These are phyloP conservation scores for Pseudoips prasinana DNA, from an alignment of 2,888 invertebrate species.

Conservation along the genomic window DNA sequence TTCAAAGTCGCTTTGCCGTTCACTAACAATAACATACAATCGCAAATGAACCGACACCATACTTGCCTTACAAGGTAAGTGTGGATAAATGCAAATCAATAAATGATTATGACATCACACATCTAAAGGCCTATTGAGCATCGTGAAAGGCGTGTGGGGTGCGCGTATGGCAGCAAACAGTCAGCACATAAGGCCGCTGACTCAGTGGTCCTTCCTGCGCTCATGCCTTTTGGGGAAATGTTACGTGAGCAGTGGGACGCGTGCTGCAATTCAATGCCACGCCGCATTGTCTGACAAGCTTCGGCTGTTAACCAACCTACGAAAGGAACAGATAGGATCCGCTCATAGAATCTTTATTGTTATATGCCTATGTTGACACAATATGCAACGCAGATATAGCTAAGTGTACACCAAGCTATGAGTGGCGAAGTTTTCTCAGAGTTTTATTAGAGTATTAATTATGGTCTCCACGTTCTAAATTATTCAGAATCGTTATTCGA, in stretches of 20 bases:
- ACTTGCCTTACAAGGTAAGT: slow-evolving; percentile 43
- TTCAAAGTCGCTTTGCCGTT: neutral
- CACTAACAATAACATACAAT: slow-evolving; percentile 10
- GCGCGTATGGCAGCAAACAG: slow-evolving; percentile 36
- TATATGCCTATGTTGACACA: slow-evolving; percentile 18
- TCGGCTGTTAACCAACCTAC: slow-evolving; percentile 28
- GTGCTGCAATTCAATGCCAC: slow-evolving; percentile 57
- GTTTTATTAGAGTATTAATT: too few relatives aligned
- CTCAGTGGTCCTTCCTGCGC: slow-evolving; percentile 74
- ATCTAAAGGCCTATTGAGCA: slow-evolving; percentile 51
- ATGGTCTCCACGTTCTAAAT: too few relatives aligned
- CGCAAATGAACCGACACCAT: slow-evolving; percentile 28
- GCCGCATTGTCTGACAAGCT: slow-evolving; percentile 47
- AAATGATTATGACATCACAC: slow-evolving; percentile 56
- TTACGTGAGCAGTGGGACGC: slow-evolving; percentile 70
- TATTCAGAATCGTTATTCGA: too few relatives aligned
- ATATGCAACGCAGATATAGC: too few relatives aligned
- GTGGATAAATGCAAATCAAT: slow-evolving; percentile 57
- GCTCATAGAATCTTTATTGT: slow-evolving; percentile 31
- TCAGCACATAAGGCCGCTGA: slow-evolving; percentile 60
- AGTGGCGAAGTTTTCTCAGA: too few relatives aligned
- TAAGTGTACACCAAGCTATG: too few relatives aligned
- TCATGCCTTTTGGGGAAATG: slow-evolving; percentile 63
- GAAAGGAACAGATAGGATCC: slow-evolving; percentile 26
- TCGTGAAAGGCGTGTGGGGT: slow-evolving; percentile 67